Evolutionary conservation across 2,888 invertebrate species (phyloP).

Genomic region (Drosophila barbarae): DNA sequence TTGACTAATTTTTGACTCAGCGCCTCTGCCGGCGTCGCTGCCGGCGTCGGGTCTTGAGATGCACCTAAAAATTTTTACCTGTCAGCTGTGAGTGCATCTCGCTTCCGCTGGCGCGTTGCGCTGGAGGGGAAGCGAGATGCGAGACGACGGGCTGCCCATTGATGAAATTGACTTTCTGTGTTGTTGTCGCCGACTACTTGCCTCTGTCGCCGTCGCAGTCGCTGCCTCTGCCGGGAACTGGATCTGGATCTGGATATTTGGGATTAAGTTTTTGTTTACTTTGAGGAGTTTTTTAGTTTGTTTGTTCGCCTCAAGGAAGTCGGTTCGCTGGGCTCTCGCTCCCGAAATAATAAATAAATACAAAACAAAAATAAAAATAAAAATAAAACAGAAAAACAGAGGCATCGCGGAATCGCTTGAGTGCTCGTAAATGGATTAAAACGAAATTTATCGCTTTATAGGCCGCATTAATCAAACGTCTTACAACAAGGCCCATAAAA

Average conservation of each 20-base stretch:
- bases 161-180: slow-evolving; percentile 78
- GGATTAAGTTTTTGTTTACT: slow-evolving; percentile 78
- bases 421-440: slow-evolving; percentile 68
- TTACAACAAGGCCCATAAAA: slow-evolving; percentile 54
- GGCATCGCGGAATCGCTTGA: slow-evolving; percentile 40
- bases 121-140: slow-evolving; percentile 18
- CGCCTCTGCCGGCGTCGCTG: slow-evolving; percentile 21
- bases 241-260: slow-evolving; percentile 71
- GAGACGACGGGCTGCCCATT: slow-evolving; percentile 62
- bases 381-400: slow-evolving; percentile 32
- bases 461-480: slow-evolving; percentile 58
- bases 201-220: slow-evolving; percentile 27
- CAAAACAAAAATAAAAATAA: too few species aligned
- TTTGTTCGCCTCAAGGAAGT: slow-evolving; percentile 75
- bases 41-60: slow-evolving; percentile 26
- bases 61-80: slow-evolving; percentile 73
- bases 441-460: slow-evolving; percentile 57
- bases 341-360: slow-evolving; percentile 18
- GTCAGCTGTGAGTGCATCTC: slow-evolving; percentile 47
- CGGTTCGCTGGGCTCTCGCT: slow-evolving; percentile 61
- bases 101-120: slow-evolving; percentile 27
- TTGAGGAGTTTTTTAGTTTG: slow-evolving; percentile 77
- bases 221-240: slow-evolving; percentile 36
- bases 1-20: slow-evolving; percentile 71
- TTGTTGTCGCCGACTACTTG: slow-evolving; percentile 68